Conservation (phyloP, 2,797 vertebrate genomes). For the Poecilia velifera region DNA sequence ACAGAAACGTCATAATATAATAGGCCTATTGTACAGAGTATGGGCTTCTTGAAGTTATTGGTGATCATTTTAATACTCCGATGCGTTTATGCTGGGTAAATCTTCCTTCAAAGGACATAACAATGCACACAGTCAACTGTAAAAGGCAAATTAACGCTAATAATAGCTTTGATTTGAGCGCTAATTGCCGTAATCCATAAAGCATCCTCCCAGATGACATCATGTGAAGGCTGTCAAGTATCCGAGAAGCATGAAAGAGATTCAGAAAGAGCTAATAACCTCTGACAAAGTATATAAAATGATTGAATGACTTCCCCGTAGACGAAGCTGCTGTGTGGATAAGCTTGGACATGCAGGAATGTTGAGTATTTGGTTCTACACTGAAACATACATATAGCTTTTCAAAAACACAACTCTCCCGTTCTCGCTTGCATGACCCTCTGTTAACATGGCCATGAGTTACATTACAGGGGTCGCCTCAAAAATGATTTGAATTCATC, state of each 20-base stretch:
- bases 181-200: conserved; percentile 73
- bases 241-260: conserved; percentile 54
- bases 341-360: conserved; percentile 4
- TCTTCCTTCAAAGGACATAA: conserved; percentile 39
- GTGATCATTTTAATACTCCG: conserved; percentile 38
- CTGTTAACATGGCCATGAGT: conserved; percentile 63
- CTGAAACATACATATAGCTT: neutral
- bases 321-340: conserved; percentile 43
- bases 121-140: conserved; percentile 33
- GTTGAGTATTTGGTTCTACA: neutral
- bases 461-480: conserved; percentile 68
- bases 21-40: neutral
- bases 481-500: conserved; percentile 68
- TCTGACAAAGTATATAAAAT: conserved; percentile 54
- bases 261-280: conserved; percentile 48
- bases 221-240: conserved; percentile 62
- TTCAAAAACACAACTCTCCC: conserved; percentile 7
- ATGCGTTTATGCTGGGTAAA: conserved; percentile 36
- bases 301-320: conserved; percentile 37
- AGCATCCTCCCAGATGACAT: conserved; percentile 65
- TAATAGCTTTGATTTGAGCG: conserved; percentile 63
- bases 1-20: conserved; percentile 18
- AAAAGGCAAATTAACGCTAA: conserved; percentile 61
- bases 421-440: conserved; percentile 52
- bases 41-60: conserved; percentile 39